phyloP scores from a whole-genome alignment of 2,797 vertebrate species.

The Macropodus opercularis region DNA sequence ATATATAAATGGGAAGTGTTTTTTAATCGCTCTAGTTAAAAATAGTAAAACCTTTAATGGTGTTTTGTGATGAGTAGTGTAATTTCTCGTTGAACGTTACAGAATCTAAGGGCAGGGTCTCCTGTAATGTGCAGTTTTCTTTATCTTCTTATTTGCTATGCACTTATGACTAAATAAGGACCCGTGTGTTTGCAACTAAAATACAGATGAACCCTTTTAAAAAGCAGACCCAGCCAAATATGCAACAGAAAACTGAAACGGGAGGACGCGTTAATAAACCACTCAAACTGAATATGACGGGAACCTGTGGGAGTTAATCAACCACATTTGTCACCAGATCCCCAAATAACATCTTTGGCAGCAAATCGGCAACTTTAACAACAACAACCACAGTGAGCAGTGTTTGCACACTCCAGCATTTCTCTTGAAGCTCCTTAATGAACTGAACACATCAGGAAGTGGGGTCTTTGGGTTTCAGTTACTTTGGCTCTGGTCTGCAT shows the following conservation, averaged over 20 bases:
- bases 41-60: slow-evolving; percentile 29
- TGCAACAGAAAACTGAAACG: slow-evolving; percentile 28
- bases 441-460: background rate
- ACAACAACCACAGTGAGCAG: slow-evolving; percentile 17
- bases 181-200: slow-evolving; percentile 25
- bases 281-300: background rate
- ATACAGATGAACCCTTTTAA: background rate
- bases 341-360: background rate
- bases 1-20: slow-evolving; percentile 38
- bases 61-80: slow-evolving; percentile 36
- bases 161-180: slow-evolving; percentile 41
- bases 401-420: background rate
- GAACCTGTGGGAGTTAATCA: slow-evolving; percentile 9
- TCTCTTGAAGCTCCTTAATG: background rate
- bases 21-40: slow-evolving; percentile 35
- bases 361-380: slow-evolving; percentile 23
- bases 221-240: slow-evolving; percentile 12
- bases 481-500: slow-evolving; percentile 34
- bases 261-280: slow-evolving; percentile 21
- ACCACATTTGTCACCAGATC: slow-evolving; percentile 22
- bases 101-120: slow-evolving; percentile 30
- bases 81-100: slow-evolving; percentile 32
- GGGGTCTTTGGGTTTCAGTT: slow-evolving; percentile 1
- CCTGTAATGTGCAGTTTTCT: slow-evolving; percentile 26
- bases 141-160: slow-evolving; percentile 60